Evolutionary conservation across 2,888 invertebrate genomes (phyloP), one percentile per base, ranked within the genome.

Genomic region (Lasiommata megera): DNA sequence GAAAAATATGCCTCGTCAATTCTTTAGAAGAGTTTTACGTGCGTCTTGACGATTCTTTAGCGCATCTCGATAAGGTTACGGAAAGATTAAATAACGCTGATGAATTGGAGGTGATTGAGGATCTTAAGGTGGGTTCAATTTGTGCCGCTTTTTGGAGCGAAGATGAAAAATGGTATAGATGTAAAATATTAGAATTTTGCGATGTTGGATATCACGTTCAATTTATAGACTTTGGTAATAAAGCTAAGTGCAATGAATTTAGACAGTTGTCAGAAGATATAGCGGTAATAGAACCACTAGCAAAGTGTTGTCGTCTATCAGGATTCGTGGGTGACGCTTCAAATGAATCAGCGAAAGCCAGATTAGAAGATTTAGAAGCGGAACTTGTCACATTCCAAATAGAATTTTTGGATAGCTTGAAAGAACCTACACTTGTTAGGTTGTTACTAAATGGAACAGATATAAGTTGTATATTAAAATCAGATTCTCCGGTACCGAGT

Each of bases 11-110:
- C 69, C 94, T 94, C 68, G 88, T 93, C 0, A 93, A 93, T 69
- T 93, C 94, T 0, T 92, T 94, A 0, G 92, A 92, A 18, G 94
- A 96, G 64, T 96, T 96, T 75, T 96, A 95, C 84, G 88, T 96
- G 6, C 96, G 95, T 65, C 80, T 93, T 41, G 93, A 93, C 47
- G 92, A 92, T 53, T 85, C 90, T 11, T 80, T 91, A 0, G 73
- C 88, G 1, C 92, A 92, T 61, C 77, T 94, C 6, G 93, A 94
- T 69, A 92, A 92, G 70, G 91, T 95, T n/a, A 91, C 92, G 0
- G 92, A 93, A 41, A 89, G 87, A 64, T 80, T 95, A 62, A 75
- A 82, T 6, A 77, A 81, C n/a, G 90, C 92, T 5, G 81, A 88
- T 1, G 85, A 87, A 52, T 93, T 93, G 58, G 86, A 92, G 0